These are phyloP conservation scores for Heliocidaris tuberculata DNA, from an alignment of 35 echinoderm and acorn worm genomes.

Conservation along the genomic window DNA sequence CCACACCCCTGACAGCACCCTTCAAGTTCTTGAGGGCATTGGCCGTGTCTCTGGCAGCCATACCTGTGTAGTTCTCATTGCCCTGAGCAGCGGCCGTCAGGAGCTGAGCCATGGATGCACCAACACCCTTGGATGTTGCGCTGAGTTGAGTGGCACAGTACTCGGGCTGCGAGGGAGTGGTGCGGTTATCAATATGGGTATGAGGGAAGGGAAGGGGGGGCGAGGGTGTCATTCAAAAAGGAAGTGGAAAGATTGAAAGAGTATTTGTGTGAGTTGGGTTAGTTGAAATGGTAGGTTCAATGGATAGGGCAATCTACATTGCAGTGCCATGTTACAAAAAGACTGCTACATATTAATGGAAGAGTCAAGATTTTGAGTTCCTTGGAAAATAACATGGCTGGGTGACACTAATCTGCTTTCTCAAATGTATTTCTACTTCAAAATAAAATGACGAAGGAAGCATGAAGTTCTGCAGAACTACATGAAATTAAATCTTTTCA, in stretches of 20 bases:
- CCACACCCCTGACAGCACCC: slow-evolving; percentile 82
- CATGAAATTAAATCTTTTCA: no score
- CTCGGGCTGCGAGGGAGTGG: slow-evolving; percentile 57
- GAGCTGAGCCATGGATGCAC: slow-evolving; percentile 93
- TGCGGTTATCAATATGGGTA: slow-evolving; percentile 30
- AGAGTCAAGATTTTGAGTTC: neutral
- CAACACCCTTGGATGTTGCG: slow-evolving; percentile 86
- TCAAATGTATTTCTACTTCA: no score
- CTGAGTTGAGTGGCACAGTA: slow-evolving; percentile 81
- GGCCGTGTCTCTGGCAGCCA: slow-evolving; percentile 92
- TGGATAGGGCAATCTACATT: neutral
- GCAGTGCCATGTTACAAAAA: neutral
- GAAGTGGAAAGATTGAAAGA: slow-evolving; percentile 24
- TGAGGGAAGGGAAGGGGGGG: neutral
- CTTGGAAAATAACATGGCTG: neutral
- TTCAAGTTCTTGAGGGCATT: slow-evolving; percentile 84
- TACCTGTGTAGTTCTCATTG: slow-evolving; percentile 95
- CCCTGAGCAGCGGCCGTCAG: slow-evolving; percentile 93
- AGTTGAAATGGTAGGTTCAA: slow-evolving; percentile 28
- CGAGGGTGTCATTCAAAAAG: slow-evolving; percentile 33
- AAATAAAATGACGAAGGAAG: no score
- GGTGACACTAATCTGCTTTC: neutral
- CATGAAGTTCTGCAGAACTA: no score
- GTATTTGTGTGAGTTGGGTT: slow-evolving; percentile 13
- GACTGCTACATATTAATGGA: neutral